phyloP scores from a whole-genome alignment of 2,888 invertebrate genomes.

The Sturmia bella region DNA sequence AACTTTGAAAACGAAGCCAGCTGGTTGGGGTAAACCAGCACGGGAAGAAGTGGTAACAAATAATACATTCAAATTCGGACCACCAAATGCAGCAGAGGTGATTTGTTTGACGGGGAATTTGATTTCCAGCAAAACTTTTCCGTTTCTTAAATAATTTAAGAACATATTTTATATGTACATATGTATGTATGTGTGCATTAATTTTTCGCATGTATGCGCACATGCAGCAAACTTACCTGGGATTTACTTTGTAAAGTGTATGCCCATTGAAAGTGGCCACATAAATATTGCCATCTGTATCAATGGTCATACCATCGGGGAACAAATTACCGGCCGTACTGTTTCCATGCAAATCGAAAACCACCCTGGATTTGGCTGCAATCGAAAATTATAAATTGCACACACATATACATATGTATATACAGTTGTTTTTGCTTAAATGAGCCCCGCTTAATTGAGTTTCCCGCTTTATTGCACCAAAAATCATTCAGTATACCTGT shows the following conservation, averaged over 20 bases:
- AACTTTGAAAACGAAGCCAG: constrained; percentile 85
- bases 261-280: constrained; percentile 88
- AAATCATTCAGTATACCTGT: too few species aligned
- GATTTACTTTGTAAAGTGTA: constrained; percentile 82
- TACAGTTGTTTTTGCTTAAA: too few species aligned
- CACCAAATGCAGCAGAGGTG: constrained; percentile 89
- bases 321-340: constrained; percentile 81
- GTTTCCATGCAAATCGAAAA: constrained; percentile 84
- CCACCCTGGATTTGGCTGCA: constrained; percentile 83
- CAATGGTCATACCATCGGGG: constrained; percentile 91
- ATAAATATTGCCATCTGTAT: constrained; percentile 89
- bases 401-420: too few species aligned
- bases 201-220: neutral
- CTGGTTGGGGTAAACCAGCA: constrained; percentile 78
- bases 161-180: neutral
- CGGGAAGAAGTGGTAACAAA: constrained; percentile 86
- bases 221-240: constrained; percentile 77
- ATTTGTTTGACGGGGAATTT: constrained; percentile 86
- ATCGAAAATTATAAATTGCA: neutral
- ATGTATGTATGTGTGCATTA: too few species aligned
- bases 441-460: too few species aligned
- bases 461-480: too few species aligned
- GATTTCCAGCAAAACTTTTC: constrained; percentile 84
- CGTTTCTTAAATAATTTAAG: constrained; percentile 73
- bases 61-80: constrained; percentile 85